A percentile compares a stretch with the other conserved stretches of the same genome.
Evolutionary conservation across 2,797 vertebrate genomes (phyloP).

Genomic region (Meda fulgida): DNA sequence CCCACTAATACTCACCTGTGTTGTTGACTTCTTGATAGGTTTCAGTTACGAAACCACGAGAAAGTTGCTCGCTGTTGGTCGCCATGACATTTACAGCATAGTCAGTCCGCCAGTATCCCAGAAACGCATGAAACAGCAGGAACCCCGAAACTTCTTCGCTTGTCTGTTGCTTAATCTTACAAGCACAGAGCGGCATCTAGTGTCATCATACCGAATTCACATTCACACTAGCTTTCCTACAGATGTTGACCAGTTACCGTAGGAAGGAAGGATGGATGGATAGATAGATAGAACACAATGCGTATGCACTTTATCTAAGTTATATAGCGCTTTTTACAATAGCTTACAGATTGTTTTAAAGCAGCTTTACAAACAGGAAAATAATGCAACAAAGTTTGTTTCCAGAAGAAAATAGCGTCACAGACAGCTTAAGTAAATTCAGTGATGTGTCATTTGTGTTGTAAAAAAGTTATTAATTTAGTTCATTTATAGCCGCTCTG

Average conservation of each 20-base stretch:
- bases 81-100: slow-evolving; percentile 79
- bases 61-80: slow-evolving; percentile 84
- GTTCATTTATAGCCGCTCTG: too few relatives aligned
- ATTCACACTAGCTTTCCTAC: background rate
- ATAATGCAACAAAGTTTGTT: too few relatives aligned
- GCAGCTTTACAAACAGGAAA: too few relatives aligned
- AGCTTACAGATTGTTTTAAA: too few relatives aligned
- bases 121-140: slow-evolving; percentile 37
- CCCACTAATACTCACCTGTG: slow-evolving; percentile 27
- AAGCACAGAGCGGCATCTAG: slow-evolving; percentile 30
- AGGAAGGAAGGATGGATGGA: too few relatives aligned
- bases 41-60: slow-evolving; percentile 81
- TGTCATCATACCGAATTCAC: background rate
- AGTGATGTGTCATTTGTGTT: too few relatives aligned
- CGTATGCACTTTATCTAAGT: too few relatives aligned
- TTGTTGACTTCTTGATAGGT: slow-evolving; percentile 77
- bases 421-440: too few relatives aligned
- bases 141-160: background rate
- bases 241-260: background rate
- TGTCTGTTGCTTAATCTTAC: background rate
- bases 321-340: too few relatives aligned
- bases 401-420: too few relatives aligned
- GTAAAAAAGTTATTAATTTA: too few relatives aligned
- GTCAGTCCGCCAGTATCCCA: slow-evolving; percentile 55
- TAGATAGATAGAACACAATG: background rate